Evolutionary conservation across 2,113 vertebrate genomes (phyloP).

Genomic region (Malaclemys terrapin): DNA sequence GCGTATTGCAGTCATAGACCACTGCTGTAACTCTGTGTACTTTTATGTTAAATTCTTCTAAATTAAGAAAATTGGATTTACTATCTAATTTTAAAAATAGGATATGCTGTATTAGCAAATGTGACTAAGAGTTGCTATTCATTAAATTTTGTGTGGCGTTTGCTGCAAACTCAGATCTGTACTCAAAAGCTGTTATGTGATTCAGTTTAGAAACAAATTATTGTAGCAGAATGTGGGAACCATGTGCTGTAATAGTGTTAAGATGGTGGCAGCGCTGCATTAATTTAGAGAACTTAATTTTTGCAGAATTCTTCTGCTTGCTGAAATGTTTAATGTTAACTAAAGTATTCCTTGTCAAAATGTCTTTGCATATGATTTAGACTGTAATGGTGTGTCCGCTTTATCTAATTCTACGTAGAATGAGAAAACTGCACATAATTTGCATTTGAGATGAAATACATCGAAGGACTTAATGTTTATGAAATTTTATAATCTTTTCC

Average conservation of each 20-base stretch:
- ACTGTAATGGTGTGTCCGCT: conserved; percentile 47
- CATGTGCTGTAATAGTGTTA: not conserved
- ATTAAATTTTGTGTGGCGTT: not conserved
- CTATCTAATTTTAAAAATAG: not conserved
- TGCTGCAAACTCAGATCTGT: not conserved
- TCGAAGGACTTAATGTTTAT: conserved; percentile 67
- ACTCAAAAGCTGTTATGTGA: not conserved
- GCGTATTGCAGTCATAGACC: not conserved
- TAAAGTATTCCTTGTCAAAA: conserved; percentile 57
- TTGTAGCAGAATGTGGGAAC: not conserved
- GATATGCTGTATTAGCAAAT: not conserved
- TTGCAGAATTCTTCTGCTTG: not conserved
- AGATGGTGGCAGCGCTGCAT: not conserved
- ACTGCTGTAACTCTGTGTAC: not conserved
- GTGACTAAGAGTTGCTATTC: not conserved
- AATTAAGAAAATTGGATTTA: not conserved
- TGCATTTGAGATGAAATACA: conserved; percentile 69
- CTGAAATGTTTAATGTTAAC: conserved; percentile 5
- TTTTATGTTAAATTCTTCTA: not conserved
- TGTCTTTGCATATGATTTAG: conserved; percentile 64
- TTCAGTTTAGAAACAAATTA: not conserved
- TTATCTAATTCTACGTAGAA: conserved; percentile 39
- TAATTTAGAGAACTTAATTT: not conserved
- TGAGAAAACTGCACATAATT: conserved; percentile 38
- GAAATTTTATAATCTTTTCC: conserved; percentile 55